Evolutionary conservation across 2,888 invertebrate genomes (phyloP).

Genomic region (Schrankia costaestrigalis): DNA sequence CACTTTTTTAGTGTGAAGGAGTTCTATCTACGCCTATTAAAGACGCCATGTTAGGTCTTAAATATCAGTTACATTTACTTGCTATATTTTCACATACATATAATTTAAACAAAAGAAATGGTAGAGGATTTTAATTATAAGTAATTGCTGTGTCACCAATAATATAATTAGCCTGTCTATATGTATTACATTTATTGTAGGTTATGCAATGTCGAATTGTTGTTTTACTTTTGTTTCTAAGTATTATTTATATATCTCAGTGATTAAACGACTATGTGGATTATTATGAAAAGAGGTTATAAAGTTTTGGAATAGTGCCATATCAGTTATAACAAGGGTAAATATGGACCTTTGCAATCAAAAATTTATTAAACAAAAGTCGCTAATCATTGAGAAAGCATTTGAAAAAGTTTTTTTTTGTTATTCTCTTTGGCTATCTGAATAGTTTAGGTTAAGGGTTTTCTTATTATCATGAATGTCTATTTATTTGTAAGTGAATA

Average conservation of each 20-base stretch:
- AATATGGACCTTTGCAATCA: constrained; percentile 18
- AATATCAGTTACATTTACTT: constrained; percentile 57
- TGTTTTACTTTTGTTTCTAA: constrained; percentile 46
- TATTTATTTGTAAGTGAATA: constrained; percentile 73
- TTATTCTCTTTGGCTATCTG: constrained; percentile 52
- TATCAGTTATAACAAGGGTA: constrained; percentile 50
- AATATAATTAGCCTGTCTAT: constrained; percentile 73
- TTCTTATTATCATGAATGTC: constrained; percentile 72
- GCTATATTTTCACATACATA: constrained; percentile 44
- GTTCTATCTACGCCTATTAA: constrained; percentile 41
- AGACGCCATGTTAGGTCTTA: constrained; percentile 66
- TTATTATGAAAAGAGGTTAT: constrained; percentile 32
- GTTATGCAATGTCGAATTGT: constrained; percentile 45
- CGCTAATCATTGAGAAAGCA: constrained; percentile 57
- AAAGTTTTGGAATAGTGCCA: constrained; percentile 60
- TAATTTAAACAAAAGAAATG: constrained; percentile 57
- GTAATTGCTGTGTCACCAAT: constrained; percentile 79
- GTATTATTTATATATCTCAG: constrained; percentile 43
- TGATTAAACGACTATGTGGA: constrained; percentile 52
- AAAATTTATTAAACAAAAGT: constrained; percentile 28
- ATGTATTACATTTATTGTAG: constrained; percentile 57
- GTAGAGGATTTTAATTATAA: constrained; percentile 67
- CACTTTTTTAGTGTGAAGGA: constrained; percentile 52
- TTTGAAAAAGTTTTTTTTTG: constrained; percentile 30
- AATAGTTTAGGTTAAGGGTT: constrained; percentile 64